phyloP scores from a whole-genome alignment of 2,797 vertebrate species.

The Hirundo rustica region DNA sequence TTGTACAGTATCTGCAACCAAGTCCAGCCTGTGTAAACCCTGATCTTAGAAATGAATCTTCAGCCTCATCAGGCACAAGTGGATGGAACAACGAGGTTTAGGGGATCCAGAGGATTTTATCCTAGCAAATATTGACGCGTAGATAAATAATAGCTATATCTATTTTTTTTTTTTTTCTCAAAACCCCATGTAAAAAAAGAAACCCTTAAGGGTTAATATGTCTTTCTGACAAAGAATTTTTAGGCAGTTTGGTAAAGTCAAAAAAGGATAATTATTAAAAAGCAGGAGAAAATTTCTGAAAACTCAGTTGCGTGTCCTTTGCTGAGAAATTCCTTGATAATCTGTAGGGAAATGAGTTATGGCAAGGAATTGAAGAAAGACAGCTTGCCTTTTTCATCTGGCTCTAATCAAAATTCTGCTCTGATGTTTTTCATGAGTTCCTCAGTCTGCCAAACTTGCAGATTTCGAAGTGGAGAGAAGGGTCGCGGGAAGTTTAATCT shows the following conservation, averaged over 20 bases:
- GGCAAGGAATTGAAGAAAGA: not conserved
- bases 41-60: not conserved
- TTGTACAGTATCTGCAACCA: not conserved
- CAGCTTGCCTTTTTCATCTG: not conserved
- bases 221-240: not conserved
- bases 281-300: not conserved
- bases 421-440: not conserved
- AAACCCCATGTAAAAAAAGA: not conserved
- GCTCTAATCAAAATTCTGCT: not conserved
- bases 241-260: not conserved
- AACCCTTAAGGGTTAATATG: not conserved
- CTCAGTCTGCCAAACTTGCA: not conserved
- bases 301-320: not conserved
- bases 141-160: not conserved
- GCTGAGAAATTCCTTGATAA: not conserved
- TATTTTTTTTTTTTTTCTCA: not conserved
- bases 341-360: not conserved
- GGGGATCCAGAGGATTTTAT: not conserved
- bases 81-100: not conserved
- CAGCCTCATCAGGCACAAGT: not conserved
- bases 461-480: not conserved
- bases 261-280: not conserved
- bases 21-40: not conserved
- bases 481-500: not conserved
- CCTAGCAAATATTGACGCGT: not conserved